Evolutionary conservation across 2,888 invertebrate genomes (phyloP).

Genomic region (Sesia apiformis): DNA sequence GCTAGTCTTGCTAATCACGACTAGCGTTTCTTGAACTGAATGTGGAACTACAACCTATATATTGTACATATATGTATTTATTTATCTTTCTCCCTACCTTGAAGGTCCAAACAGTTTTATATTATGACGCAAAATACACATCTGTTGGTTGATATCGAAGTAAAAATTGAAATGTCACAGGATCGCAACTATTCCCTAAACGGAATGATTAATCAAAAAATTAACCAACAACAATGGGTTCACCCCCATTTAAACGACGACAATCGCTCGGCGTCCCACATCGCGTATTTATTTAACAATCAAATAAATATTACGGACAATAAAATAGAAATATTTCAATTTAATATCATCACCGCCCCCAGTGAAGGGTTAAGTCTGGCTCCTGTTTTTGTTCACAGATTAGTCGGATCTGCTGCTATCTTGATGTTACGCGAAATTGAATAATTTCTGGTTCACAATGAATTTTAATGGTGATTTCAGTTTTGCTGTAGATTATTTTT

Average conservation of each 20-base stretch:
- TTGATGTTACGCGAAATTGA: slow-evolving; percentile 67
- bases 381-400: slow-evolving; percentile 49
- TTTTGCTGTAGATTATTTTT: slow-evolving; percentile 24
- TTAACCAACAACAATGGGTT: slow-evolving; percentile 65
- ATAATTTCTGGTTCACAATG: slow-evolving; percentile 48
- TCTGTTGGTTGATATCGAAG: not conserved
- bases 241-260: slow-evolving; percentile 59
- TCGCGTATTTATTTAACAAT: slow-evolving; percentile 71
- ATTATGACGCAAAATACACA: not conserved
- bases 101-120: not conserved
- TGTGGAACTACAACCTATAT: too few species aligned
- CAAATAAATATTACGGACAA: slow-evolving; percentile 73
- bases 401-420: slow-evolving; percentile 42
- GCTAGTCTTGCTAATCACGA: too few species aligned
- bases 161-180: slow-evolving; percentile 44
- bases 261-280: slow-evolving; percentile 68
- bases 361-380: slow-evolving; percentile 58
- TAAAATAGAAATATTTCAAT: slow-evolving; percentile 74
- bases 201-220: slow-evolving; percentile 72
- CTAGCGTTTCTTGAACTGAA: too few species aligned
- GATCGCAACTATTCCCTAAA: slow-evolving; percentile 47
- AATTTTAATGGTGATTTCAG: slow-evolving; percentile 29
- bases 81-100: too few species aligned
- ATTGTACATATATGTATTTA: too few species aligned
- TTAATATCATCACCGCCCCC: slow-evolving; percentile 62